phyloP scores from a whole-genome alignment of 2,797 vertebrate genomes.

The Chaunax sp. region DNA sequence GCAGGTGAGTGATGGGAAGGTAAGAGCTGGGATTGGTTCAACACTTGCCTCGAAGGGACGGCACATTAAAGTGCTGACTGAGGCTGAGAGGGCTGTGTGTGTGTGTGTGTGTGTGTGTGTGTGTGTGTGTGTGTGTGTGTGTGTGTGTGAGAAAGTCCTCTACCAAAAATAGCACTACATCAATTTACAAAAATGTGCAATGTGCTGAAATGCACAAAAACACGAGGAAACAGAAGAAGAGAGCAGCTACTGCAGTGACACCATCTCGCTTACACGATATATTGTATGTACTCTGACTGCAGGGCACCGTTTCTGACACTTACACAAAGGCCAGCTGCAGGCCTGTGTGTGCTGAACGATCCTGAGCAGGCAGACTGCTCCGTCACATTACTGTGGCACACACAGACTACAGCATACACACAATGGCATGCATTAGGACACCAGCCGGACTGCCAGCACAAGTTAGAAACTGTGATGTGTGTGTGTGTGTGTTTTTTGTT shows the following conservation, averaged over 20 bases:
- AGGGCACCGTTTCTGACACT: constrained; percentile 19
- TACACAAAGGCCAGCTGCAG: constrained; percentile 26
- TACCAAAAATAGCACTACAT: constrained; percentile 64
- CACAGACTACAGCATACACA: constrained; percentile 23
- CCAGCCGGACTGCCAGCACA: constrained; percentile 23
- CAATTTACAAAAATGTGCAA: constrained; percentile 67
- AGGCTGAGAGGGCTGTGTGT: constrained; percentile 36
- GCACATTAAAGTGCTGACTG: constrained; percentile 53
- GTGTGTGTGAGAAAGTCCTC: constrained; percentile 13
- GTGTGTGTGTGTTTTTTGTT: constrained; percentile 4
- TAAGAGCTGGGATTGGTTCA: constrained; percentile 55
- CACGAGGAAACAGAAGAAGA: constrained; percentile 43
- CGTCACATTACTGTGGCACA: constrained; percentile 45
- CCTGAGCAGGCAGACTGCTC: constrained; percentile 30
- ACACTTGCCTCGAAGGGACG: constrained; percentile 71
- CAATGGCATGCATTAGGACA: constrained; percentile 10
- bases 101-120: constrained; percentile 6
- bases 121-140: neutral
- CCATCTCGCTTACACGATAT: constrained; percentile 63
- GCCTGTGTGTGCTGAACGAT: constrained; percentile 23
- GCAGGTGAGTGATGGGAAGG: constrained; percentile 66
- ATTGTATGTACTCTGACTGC: constrained; percentile 31
- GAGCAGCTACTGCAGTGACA: constrained; percentile 59
- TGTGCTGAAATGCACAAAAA: constrained; percentile 63
- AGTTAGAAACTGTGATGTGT: constrained; percentile 9